Evolutionary conservation across 2,888 invertebrate species (phyloP).

Genomic region (Ennomos quercinarius): DNA sequence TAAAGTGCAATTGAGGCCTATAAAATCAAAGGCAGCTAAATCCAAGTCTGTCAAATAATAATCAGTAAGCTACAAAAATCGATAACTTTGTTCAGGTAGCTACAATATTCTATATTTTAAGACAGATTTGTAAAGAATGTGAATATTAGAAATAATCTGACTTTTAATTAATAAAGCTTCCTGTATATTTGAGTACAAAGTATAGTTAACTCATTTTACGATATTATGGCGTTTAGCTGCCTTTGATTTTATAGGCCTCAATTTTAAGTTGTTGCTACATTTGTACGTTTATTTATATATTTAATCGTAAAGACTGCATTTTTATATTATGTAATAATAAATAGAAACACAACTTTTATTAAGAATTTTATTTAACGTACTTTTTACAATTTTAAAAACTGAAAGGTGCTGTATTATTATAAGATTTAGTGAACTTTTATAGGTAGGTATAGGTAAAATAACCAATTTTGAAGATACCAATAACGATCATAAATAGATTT

Average conservation of each 20-base stretch:
- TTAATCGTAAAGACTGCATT: conserved; percentile 60
- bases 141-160: too few species aligned
- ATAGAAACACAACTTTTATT: conserved; percentile 55
- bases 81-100: too few species aligned
- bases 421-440: conserved; percentile 60
- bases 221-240: too few species aligned
- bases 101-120: too few species aligned
- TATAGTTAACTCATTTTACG: too few species aligned
- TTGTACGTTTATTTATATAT: conserved; percentile 36
- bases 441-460: conserved; percentile 25
- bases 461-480: conserved; percentile 32
- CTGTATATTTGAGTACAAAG: too few species aligned
- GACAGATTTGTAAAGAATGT: too few species aligned
- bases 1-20: conserved; percentile 28
- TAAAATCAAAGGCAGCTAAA: too few species aligned
- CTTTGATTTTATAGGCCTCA: too few species aligned
- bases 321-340: conserved; percentile 57
- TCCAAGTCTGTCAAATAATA: too few species aligned
- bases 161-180: too few species aligned
- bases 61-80: too few species aligned
- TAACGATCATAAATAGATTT: conserved; percentile 1
- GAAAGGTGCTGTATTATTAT: conserved; percentile 66
- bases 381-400: conserved; percentile 64
- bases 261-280: conserved; percentile 37
- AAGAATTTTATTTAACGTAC: conserved; percentile 78